These are phyloP conservation scores for Branchinecta lynchi DNA, from an alignment of 1,140 invertebrate genomes.

Conservation along the genomic window DNA sequence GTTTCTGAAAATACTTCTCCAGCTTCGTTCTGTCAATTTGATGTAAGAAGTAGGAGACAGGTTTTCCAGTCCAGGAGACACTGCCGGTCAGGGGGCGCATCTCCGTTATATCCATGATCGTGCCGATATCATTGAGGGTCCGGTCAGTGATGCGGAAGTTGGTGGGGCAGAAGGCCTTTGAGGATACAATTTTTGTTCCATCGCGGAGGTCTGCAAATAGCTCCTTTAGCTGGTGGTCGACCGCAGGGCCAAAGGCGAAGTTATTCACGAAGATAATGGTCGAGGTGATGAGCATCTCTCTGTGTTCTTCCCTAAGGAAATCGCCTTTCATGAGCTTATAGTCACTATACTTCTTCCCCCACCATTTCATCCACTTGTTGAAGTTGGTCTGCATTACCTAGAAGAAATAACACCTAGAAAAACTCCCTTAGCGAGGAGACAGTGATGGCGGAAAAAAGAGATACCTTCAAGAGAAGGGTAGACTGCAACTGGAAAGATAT, in stretches of 20 bases:
- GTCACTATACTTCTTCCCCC: conserved; percentile 79
- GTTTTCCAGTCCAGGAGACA: conserved; percentile 95
- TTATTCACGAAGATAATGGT: conserved; percentile 97
- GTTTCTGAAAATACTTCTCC: conserved; percentile 84
- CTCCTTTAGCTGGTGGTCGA: conserved; percentile 91
- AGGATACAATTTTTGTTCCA: conserved; percentile 92
- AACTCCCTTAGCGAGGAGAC: too few relatives aligned
- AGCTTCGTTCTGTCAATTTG: conserved; percentile 89
- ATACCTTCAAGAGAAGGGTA: too few relatives aligned
- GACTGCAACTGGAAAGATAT: too few relatives aligned
- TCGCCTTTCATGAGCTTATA: conserved; percentile 86
- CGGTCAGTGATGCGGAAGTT: conserved; percentile 94
- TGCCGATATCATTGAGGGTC: conserved; percentile 77
- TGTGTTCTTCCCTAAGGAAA: conserved; percentile 75
- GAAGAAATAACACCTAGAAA: conserved; percentile 24
- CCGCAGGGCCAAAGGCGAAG: conserved; percentile 91
- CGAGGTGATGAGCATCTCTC: conserved; percentile 77
- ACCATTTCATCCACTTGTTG: conserved; percentile 89
- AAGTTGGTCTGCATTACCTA: conserved; percentile 80
- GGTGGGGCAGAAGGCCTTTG: conserved; percentile 91
- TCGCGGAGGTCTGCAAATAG: conserved; percentile 90
- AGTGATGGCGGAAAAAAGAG: too few relatives aligned
- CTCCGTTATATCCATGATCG: conserved; percentile 94
- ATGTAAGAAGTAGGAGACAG: conserved; percentile 94
- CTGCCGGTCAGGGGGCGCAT: conserved; percentile 84